Evolutionary conservation across 2,888 invertebrate genomes (phyloP).

Genomic region (Eurois occulta): DNA sequence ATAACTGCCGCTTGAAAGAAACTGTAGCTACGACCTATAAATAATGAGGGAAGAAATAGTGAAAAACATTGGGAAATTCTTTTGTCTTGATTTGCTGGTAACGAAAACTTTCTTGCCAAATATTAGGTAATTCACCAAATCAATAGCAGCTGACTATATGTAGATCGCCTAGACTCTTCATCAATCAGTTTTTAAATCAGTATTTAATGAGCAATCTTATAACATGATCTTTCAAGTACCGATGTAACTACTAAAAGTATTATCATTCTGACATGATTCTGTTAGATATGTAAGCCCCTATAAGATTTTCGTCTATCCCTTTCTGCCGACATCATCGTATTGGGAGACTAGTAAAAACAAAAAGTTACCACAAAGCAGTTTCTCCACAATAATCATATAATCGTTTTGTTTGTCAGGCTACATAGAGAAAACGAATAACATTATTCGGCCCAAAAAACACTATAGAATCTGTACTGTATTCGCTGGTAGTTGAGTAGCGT

Average conservation of each 20-base stretch:
- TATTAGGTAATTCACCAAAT: slow-evolving; percentile 5
- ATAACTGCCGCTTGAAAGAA: not conserved
- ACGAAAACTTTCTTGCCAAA: not conserved
- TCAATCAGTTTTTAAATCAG: slow-evolving; percentile 18
- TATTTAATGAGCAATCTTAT: not conserved
- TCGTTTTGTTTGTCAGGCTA: slow-evolving; percentile 59
- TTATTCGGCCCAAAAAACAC: slow-evolving; percentile 47
- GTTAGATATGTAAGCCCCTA: not conserved
- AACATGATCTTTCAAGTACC: not conserved
- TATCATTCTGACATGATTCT: not conserved
- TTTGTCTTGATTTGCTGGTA: not conserved
- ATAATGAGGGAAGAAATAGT: not conserved
- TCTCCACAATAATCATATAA: slow-evolving; percentile 50
- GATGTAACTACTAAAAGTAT: not conserved
- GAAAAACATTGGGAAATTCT: not conserved
- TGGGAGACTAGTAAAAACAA: slow-evolving; percentile 35
- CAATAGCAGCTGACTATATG: not conserved
- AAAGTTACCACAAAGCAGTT: slow-evolving; percentile 46
- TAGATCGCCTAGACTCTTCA: not conserved
- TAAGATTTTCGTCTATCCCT: slow-evolving; percentile 13
- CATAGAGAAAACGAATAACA: slow-evolving; percentile 44
- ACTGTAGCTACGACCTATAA: not conserved
- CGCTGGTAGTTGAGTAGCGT: slow-evolving; percentile 42
- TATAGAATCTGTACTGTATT: slow-evolving; percentile 46
- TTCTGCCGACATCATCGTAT: slow-evolving; percentile 7